These are phyloP conservation scores for Volucella zonaria DNA, from an alignment of 2,888 invertebrate species.

Conservation along the genomic window DNA sequence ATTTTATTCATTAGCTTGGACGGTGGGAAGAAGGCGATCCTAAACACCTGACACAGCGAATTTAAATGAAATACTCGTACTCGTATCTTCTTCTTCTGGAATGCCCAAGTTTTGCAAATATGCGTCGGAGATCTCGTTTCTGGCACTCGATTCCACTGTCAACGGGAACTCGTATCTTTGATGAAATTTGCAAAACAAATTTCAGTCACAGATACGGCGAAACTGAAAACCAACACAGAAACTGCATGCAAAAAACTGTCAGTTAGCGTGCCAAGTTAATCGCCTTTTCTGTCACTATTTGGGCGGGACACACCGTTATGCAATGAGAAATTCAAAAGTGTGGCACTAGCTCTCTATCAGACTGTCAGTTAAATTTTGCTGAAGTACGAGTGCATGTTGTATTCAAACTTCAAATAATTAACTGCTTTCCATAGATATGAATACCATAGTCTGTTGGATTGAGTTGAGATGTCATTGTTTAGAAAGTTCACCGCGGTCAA, in stretches of 20 bases:
- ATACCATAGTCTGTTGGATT: neutral
- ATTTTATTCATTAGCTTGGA: conserved; percentile 54
- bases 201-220: conserved; percentile 11
- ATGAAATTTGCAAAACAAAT: conserved; percentile 19
- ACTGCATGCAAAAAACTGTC: conserved; percentile 11
- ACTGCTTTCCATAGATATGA: neutral
- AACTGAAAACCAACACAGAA: conserved; percentile 5
- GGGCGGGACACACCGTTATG: conserved; percentile 31
- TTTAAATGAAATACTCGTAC: conserved; percentile 42
- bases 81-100: conserved; percentile 36
- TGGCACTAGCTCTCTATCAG: neutral
- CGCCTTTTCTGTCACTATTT: conserved; percentile 8
- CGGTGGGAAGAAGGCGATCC: conserved; percentile 50
- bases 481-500: conserved; percentile 67
- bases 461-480: conserved; percentile 51
- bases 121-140: conserved; percentile 35
- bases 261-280: conserved; percentile 1
- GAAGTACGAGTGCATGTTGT: conserved; percentile 7
- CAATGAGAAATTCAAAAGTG: conserved; percentile 24
- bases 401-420: conserved; percentile 26
- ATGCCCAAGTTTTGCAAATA: neutral
- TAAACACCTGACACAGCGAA: conserved; percentile 67
- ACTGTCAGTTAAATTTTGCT: neutral
- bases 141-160: conserved; percentile 3
- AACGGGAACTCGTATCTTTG: neutral